A percentile compares a stretch with the other conserved stretches of the same genome.
Conservation (phyloP, 2,113 vertebrate species). For the Heterocephalus glaber region DNA sequence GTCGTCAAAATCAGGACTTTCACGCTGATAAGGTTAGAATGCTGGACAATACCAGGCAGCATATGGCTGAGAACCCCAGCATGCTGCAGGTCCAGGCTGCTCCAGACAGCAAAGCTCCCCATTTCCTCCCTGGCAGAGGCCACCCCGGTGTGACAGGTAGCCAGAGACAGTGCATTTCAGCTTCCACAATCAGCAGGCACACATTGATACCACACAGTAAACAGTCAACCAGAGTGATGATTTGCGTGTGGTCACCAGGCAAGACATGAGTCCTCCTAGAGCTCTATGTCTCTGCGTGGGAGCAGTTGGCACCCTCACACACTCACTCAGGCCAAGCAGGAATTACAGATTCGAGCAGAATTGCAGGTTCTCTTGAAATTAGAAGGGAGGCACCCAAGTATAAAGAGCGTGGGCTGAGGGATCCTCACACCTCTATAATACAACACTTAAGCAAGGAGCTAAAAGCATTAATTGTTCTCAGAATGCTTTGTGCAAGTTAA, state of each 20-base stretch:
- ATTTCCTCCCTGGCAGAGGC: neutral
- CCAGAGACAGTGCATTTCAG: neutral
- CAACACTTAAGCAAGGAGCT: neutral
- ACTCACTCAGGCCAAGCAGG: too few relatives aligned
- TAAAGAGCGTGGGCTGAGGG: neutral
- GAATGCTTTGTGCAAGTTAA: neutral
- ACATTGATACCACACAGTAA: fast-evolving
- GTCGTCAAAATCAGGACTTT: neutral
- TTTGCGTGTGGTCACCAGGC: fast-evolving
- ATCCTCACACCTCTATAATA: neutral
- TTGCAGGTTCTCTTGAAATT: neutral
- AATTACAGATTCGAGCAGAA: neutral
- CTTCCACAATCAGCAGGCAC: too few relatives aligned
- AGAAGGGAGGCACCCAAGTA: neutral
- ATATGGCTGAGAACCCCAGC: neutral
- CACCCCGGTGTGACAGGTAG: too few relatives aligned
- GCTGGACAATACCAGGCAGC: fast-evolving
- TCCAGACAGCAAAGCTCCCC: too few relatives aligned
- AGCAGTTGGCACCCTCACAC: too few relatives aligned
- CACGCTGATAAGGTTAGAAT: neutral
- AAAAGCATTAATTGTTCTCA: neutral
- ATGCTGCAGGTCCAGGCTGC: neutral
- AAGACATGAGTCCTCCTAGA: neutral
- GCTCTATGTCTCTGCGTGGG: neutral
- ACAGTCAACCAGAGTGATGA: neutral